These are phyloP conservation scores for Lepidonotus clava DNA, from an alignment of 2,888 invertebrate species.

Conservation along the genomic window DNA sequence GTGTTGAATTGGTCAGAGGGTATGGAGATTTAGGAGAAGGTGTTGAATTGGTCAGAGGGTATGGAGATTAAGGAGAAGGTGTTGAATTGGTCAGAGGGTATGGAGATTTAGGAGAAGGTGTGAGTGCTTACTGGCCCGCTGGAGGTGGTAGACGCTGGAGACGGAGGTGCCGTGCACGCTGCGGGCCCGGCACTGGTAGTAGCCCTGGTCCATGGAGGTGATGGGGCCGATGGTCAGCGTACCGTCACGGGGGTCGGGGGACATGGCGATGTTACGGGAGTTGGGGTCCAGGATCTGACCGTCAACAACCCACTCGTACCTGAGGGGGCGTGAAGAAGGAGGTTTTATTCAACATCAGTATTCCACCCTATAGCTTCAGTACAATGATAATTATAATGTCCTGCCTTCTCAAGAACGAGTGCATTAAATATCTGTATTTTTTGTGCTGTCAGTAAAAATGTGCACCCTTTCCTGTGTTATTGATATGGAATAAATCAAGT, in stretches of 20 bases:
- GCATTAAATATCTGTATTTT: too few species aligned
- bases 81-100: too few species aligned
- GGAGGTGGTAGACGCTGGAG: conserved; percentile 42
- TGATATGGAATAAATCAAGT: too few species aligned
- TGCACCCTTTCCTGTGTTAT: too few species aligned
- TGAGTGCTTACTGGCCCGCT: conserved; percentile 50
- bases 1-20: too few species aligned
- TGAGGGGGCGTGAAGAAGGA: neutral
- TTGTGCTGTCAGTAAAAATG: too few species aligned
- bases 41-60: too few species aligned
- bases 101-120: too few species aligned
- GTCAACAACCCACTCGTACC: conserved; percentile 44
- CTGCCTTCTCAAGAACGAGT: too few species aligned
- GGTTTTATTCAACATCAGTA: neutral
- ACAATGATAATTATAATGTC: too few species aligned
- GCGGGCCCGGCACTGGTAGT: conserved; percentile 56
- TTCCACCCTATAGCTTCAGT: neutral
- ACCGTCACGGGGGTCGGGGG: conserved; percentile 32
- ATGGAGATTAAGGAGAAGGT: too few species aligned
- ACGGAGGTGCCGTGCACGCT: conserved; percentile 57
- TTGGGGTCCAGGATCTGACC: conserved; percentile 25
- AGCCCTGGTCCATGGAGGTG: conserved; percentile 57
- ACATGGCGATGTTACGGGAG: neutral
- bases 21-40: too few species aligned
- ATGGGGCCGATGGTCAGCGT: conserved; percentile 44